Base-by-base conservation (phyloP, 1,140 invertebrate genomes). In the Spodoptera litura region DNA sequence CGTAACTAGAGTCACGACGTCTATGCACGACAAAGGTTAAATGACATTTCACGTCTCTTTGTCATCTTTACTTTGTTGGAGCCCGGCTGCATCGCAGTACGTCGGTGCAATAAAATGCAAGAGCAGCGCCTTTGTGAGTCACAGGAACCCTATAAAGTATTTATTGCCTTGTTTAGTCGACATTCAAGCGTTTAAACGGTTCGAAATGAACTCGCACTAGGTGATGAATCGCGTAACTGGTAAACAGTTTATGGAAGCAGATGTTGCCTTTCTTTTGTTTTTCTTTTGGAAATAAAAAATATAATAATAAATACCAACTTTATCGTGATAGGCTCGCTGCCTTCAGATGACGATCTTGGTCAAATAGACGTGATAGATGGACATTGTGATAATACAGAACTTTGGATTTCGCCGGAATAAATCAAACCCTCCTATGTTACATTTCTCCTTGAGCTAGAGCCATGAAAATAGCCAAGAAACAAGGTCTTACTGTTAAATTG, bases 91-190 rank as follows among this genome's bases (percentile, higher is more conserved):
- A 62, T 72, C 76, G 58, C 58, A 38, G n/a, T 74, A 35, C 35
- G 72, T 27, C 52, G 68, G 53, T 70, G 62, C 78, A 80, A 80
- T 80, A 80, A 81, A 75, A 78, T 56, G 56, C 77, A 76, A 75
- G 55, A 72, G 56, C 77, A 72, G 49, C 51, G 59, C 81, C 66
- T 74, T 79, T 74, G 78, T 78, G 79, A 66, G 59, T 72, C 72
- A 35, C 75, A 75, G 62, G 62, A 80, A 80, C 77, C 81, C 68
- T 70, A 80, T 80, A 83, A 81, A 83, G 71, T 75, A 78, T 80
- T 83, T 80, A 80, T 80, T 78, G 75, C 76, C 79, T 78, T 78
- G 75, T 83, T 78, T 80, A 80, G 64, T 70, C 38, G 78, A 72
- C 55, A 74, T 81, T 73, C 68, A 73, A 78, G 68, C 38, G 38